Evolutionary conservation across 2,797 vertebrate species (phyloP).

Genomic region (Poeciliopsis paucimaculata): DNA sequence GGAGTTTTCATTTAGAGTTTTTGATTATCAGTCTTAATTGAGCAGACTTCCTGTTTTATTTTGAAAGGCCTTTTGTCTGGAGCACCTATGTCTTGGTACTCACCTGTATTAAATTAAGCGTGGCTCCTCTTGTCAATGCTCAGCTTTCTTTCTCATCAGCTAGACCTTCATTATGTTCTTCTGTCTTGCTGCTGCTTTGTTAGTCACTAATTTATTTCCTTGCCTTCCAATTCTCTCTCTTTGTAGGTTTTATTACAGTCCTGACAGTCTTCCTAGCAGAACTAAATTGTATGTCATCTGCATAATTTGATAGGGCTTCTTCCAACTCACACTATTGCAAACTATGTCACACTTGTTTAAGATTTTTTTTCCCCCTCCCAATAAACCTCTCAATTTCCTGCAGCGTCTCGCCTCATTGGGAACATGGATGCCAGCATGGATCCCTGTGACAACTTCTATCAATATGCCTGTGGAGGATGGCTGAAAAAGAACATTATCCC

Average conservation of each 20-base stretch:
- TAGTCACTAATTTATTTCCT: neutral
- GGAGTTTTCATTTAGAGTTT: neutral
- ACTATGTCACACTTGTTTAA: neutral
- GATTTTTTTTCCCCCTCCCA: neutral
- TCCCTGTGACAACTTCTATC: slow-evolving; percentile 93
- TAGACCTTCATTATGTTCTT: too few relatives aligned
- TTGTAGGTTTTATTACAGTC: neutral
- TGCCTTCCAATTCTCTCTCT: neutral
- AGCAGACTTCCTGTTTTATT: neutral
- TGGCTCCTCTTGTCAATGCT: too few relatives aligned
- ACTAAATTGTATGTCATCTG: neutral
- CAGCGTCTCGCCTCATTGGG: slow-evolving; percentile 92
- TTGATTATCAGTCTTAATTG: too few relatives aligned
- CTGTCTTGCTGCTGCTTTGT: neutral
- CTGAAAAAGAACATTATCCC: slow-evolving; percentile 94
- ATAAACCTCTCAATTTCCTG: slow-evolving; percentile 17
- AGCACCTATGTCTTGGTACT: too few relatives aligned
- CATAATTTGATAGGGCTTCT: neutral
- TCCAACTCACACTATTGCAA: neutral
- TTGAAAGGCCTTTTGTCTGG: too few relatives aligned
- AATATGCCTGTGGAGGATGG: slow-evolving; percentile 96
- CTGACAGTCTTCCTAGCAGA: neutral
- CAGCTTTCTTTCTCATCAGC: too few relatives aligned
- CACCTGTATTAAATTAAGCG: too few relatives aligned
- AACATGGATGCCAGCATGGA: slow-evolving; percentile 88